Evolutionary conservation across 2,113 vertebrate species (phyloP).

Genomic region (Fukomys damarensis): DNA sequence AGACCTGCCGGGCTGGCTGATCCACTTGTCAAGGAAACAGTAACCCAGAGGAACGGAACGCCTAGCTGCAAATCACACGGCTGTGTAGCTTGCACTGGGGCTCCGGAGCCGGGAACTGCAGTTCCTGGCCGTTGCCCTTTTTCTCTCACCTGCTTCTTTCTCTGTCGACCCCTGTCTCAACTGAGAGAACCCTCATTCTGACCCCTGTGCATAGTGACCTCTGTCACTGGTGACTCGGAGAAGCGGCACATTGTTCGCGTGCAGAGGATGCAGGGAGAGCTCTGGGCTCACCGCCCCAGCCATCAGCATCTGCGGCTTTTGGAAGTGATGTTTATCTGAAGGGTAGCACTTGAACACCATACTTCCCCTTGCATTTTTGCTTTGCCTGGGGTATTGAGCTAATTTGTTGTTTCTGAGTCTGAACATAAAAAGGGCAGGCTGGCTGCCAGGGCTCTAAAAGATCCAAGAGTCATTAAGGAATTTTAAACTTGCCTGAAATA

Average conservation of each 20-base stretch:
- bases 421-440: conserved; percentile 34
- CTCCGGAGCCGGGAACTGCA: not conserved
- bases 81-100: not conserved
- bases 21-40: not conserved
- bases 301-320: not conserved
- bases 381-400: conserved; percentile 61
- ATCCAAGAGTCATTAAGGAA: conserved; percentile 29
- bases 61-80: not conserved
- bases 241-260: not conserved
- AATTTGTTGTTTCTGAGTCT: conserved; percentile 61
- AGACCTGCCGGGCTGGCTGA: not conserved
- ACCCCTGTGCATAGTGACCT: not conserved
- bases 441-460: conserved; percentile 43
- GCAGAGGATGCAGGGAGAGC: not conserved
- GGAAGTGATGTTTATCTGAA: not conserved
- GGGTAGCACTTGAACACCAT: not conserved
- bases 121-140: not conserved
- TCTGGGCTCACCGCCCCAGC: not conserved
- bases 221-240: not conserved
- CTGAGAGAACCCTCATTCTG: not conserved
- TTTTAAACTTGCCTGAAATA: conserved; percentile 62
- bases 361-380: not conserved
- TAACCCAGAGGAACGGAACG: not conserved
- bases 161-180: not conserved
- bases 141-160: not conserved